Base-by-base conservation (phyloP, 2,797 vertebrate species). In the Cirrhinus molitorella region DNA sequence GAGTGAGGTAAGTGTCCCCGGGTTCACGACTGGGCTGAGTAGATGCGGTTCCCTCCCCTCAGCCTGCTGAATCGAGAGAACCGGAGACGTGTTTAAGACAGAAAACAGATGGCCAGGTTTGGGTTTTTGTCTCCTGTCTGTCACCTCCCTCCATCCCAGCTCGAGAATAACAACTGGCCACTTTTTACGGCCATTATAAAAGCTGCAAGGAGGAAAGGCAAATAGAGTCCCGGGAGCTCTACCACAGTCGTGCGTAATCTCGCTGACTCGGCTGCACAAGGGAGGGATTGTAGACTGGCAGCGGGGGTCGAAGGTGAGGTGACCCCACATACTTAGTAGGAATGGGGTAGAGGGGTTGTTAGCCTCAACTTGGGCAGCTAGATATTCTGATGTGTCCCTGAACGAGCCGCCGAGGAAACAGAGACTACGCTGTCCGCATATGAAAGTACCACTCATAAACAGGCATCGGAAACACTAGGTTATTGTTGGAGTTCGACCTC, bases 401-500 rank as follows among this genome's bases (percentile, higher is more conserved):
- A 78, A 63, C 16, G 28, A 75, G 79, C 14, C 14, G 21, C 16
- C 13, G 66, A 72, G 17, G 78, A 76, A 75, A 88, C 87, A 89
- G 85, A 87, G 79, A 23, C 28, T 70, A 40, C 45, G 57, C 61
- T 87, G 86, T 87, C 31, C 31, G 53, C 14, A 73, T 83, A 31
- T 89, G 79, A 89, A 81, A 28, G 37, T 86, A 47, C 55, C 14
- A 79, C 87, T 81, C 83, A 65, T 79, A 82, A 85, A 85, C 83
- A 75, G 40, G 45, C 77, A 14, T 28, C 14, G 25, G 25, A 84
- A 55, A 85, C 81, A 85, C 43, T 23, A 37, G 83, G 45, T 72
- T 81, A 81, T 83, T 86, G 85, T 88, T 85, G 51, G 70, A 55
- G 21, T 49, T 19, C 14, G 7, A 53, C 28, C 16, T 72, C 79